Evolutionary conservation across 2,888 invertebrate species (phyloP).

Genomic region (Athetis lepigone): DNA sequence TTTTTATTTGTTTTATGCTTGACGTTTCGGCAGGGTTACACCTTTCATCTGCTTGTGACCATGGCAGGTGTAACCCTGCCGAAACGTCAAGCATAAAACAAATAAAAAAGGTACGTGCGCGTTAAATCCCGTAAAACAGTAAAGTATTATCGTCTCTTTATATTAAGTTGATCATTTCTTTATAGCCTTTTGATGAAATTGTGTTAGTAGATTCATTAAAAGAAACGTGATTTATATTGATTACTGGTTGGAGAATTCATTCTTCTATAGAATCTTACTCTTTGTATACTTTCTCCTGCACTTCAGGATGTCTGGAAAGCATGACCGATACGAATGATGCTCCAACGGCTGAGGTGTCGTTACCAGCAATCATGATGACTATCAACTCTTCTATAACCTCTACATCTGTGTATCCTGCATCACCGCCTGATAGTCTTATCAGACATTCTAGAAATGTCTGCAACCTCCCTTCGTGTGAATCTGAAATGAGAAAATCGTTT

Average conservation of each 20-base stretch:
- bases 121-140: no score
- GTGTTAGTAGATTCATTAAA: no score
- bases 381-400: constrained; percentile 67
- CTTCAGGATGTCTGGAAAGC: constrained; percentile 66
- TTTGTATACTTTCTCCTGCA: constrained; percentile 70
- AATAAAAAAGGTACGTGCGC: no score
- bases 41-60: no score
- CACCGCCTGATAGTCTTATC: constrained; percentile 46
- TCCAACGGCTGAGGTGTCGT: constrained; percentile 68
- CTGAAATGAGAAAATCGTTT: constrained; percentile 7
- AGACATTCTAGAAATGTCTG: constrained; percentile 34
- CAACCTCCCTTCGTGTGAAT: not conserved
- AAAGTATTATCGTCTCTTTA: no score
- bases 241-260: not conserved
- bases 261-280: constrained; percentile 66
- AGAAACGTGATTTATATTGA: no score
- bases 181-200: no score
- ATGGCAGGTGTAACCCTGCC: no score
- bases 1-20: no score
- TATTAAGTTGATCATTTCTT: no score
- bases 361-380: constrained; percentile 64
- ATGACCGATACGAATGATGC: constrained; percentile 63
- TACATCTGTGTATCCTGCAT: constrained; percentile 52
- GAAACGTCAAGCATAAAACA: no score
- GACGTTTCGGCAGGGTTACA: no score